Evolutionary conservation across 2,888 invertebrate genomes (phyloP), one percentile per base, ranked within the genome.

Genomic region (Machimus rusticus): DNA sequence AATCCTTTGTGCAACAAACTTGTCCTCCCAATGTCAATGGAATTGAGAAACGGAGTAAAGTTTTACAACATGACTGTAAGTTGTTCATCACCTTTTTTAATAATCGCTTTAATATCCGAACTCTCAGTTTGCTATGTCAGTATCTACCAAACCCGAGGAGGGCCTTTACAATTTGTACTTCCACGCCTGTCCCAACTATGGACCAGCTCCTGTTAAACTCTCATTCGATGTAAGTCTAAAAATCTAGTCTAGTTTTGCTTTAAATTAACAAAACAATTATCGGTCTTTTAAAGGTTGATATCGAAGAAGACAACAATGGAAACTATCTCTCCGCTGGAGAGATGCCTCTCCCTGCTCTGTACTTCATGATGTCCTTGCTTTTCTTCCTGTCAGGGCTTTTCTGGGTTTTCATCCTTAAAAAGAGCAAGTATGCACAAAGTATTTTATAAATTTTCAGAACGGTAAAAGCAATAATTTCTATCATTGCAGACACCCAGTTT

Each of bases 301-400:
- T 99, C 89, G 96, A 96, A 90, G 98, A 98, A 92, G 96, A 96
- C 90, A 98, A 98, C 91, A 94, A 94, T 84, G 95, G 95, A 51
- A 98, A 97, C 92, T 99, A 95, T 91, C 93, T 99, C 51, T 98
- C 99, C 1, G 99, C 99, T 0, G 99, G 99, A 0, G 98, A 99
- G 93, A 98, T 99, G 95, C 99, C 99, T 0, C 93, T 99, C 46
- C 99, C 99, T 0, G 95, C 96, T 0, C 93, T 99, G 1, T 99
- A 98, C 93, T 97, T 97, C 90, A 96, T 97, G 94, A 97, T 99
- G 96, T 96, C 98, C 0, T 92, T 98, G 3, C 93, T 98, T 43
- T 99, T 98, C 93, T 96, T 98, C 89, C 92, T 97, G 74, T 96
- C 98, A n/a, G 98, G 97, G 0, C 95, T 96, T 77, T 95, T 98